These are phyloP conservation scores for Euglossa dilemma DNA, from an alignment of 1,140 invertebrate genomes.

Conservation along the genomic window DNA sequence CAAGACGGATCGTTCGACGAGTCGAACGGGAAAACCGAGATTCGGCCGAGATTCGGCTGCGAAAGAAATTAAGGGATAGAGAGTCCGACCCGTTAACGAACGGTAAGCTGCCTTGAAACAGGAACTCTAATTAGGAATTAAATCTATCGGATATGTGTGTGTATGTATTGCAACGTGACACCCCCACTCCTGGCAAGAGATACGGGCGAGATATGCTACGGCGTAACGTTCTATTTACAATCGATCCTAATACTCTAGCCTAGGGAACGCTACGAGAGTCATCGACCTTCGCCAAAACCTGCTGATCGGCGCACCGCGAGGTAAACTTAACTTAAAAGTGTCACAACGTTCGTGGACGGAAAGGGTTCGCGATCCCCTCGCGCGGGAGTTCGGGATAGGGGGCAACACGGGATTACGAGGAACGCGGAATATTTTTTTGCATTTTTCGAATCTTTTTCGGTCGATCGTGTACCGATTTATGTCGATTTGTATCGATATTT, in stretches of 20 bases:
- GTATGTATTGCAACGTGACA: slow-evolving; percentile 63
- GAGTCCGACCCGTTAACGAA: slow-evolving; percentile 31
- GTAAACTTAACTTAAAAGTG: slow-evolving; percentile 57
- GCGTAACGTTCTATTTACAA: slow-evolving; percentile 52
- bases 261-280: slow-evolving; percentile 25
- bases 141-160: slow-evolving; percentile 59
- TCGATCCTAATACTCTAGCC: slow-evolving; percentile 21
- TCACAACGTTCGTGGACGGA: slow-evolving; percentile 67
- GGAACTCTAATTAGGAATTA: slow-evolving; percentile 70
- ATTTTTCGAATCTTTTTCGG: too few species aligned
- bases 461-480: too few species aligned
- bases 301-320: slow-evolving; percentile 44
- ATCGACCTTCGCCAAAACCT: slow-evolving; percentile 42
- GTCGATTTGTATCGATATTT: too few species aligned
- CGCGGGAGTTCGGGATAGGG: background rate
- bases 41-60: background rate
- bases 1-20: background rate
- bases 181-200: slow-evolving; percentile 55
- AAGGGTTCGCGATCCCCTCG: slow-evolving; percentile 39
- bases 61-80: background rate
- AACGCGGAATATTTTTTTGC: too few species aligned
- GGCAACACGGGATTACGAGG: too few species aligned
- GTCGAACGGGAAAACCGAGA: too few species aligned
- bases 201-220: slow-evolving; percentile 50
- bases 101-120: slow-evolving; percentile 48